phyloP scores from a whole-genome alignment of 2,888 invertebrate genomes.

The Uloborus plumipes region DNA sequence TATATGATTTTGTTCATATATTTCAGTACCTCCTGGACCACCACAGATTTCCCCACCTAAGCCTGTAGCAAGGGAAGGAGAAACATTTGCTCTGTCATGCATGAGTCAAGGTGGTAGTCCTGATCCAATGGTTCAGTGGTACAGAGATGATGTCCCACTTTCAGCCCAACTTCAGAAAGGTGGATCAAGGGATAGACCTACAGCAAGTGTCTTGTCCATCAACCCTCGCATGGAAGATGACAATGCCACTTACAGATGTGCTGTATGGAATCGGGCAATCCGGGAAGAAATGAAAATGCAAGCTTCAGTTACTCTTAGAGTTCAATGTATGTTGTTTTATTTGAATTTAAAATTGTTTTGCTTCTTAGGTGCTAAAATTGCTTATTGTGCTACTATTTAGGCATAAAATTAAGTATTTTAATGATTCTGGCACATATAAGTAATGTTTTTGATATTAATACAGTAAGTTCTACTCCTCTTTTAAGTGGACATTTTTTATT shows the following conservation, averaged over 20 bases:
- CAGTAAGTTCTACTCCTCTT: no score
- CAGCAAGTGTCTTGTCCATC: constrained; percentile 80
- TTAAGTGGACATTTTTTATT: no score
- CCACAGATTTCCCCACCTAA: constrained; percentile 83
- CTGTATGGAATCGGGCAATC: constrained; percentile 91
- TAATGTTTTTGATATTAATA: no score
- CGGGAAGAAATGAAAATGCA: constrained; percentile 84
- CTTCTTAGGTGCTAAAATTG: no score
- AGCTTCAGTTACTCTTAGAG: constrained; percentile 83
- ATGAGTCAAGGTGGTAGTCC: constrained; percentile 91
- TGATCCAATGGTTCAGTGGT: constrained; percentile 84
- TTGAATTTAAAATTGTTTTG: no score
- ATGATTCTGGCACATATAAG: no score
- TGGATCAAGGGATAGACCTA: constrained; percentile 81
- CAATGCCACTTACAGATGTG: constrained; percentile 85
- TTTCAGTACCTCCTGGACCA: constrained; percentile 81
- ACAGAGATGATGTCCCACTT: constrained; percentile 83
- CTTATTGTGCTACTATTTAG: no score
- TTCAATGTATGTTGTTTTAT: constrained; percentile 85
- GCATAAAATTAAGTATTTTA: no score
- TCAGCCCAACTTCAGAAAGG: constrained; percentile 80
- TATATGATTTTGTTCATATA: not conserved
- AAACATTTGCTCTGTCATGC: constrained; percentile 72
- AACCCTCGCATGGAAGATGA: constrained; percentile 88
- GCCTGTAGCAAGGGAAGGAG: constrained; percentile 83